These are phyloP conservation scores for Trissolcus japonicus DNA, from an alignment of 2,888 invertebrate genomes.

Conservation along the genomic window DNA sequence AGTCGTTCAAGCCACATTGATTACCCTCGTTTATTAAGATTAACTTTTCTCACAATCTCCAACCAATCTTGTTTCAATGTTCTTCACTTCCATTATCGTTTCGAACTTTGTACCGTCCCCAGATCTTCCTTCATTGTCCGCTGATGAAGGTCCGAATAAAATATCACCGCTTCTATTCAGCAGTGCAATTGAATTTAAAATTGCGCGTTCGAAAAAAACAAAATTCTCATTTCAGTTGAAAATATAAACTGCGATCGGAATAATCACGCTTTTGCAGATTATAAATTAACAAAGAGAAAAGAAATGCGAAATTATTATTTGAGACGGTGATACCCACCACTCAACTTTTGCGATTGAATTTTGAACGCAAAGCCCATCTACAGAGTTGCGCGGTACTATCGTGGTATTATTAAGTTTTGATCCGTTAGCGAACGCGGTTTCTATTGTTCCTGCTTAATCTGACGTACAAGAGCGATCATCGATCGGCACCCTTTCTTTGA, in stretches of 20 bases:
- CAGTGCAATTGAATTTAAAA: slow-evolving; percentile 42
- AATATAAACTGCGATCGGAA: neutral
- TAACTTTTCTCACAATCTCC: slow-evolving; percentile 71
- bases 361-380: slow-evolving; percentile 57
- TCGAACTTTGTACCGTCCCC: slow-evolving; percentile 31
- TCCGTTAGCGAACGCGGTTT: slow-evolving; percentile 63
- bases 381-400: slow-evolving; percentile 58
- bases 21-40: slow-evolving; percentile 77
- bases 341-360: slow-evolving; percentile 57
- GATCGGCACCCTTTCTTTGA: slow-evolving; percentile 74
- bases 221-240: slow-evolving; percentile 1
- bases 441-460: slow-evolving; percentile 72
- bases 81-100: slow-evolving; percentile 54
- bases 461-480: slow-evolving; percentile 71
- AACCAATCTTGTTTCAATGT: slow-evolving; percentile 65
- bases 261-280: neutral
- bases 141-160: slow-evolving; percentile 49
- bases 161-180: slow-evolving; percentile 35
- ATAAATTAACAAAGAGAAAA: neutral
- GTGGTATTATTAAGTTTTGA: slow-evolving; percentile 71
- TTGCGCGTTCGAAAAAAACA: neutral
- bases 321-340: slow-evolving; percentile 50
- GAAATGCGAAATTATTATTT: slow-evolving; percentile 42
- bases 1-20: slow-evolving; percentile 65
- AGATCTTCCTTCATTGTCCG: slow-evolving; percentile 44